Percentiles rank a stretch among this genome's conserved stretches.
These are phyloP conservation scores for Endotricha flammealis DNA, from an alignment of 2,888 invertebrate genomes.

Conservation along the genomic window DNA sequence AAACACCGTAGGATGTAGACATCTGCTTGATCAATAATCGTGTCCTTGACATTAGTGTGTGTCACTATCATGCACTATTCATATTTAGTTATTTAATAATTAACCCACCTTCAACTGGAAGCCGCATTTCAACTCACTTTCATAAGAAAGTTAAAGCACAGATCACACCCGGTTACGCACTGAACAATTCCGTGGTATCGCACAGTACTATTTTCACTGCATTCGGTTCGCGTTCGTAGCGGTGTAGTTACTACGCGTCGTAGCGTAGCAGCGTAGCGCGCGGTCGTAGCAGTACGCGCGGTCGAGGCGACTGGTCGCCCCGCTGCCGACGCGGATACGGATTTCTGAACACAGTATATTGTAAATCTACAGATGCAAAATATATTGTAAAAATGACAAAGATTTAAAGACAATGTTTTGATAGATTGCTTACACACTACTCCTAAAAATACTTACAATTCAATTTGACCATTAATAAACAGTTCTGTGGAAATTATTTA, in stretches of 20 bases:
- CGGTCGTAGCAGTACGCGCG: slow-evolving; percentile 61
- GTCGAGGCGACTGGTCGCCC: slow-evolving; percentile 57
- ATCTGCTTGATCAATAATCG: slow-evolving; percentile 59
- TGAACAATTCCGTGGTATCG: slow-evolving; percentile 35
- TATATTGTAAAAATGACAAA: slow-evolving; percentile 11
- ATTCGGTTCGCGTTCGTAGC: slow-evolving; percentile 27
- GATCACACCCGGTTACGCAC: slow-evolving; percentile 35
- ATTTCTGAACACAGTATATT: slow-evolving; percentile 48
- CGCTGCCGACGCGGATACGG: slow-evolving; percentile 54
- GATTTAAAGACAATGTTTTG: no score
- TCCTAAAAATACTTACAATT: no score
- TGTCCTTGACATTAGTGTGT: slow-evolving; percentile 70
- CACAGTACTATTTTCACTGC: slow-evolving; percentile 42
- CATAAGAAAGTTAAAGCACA: slow-evolving; percentile 33
- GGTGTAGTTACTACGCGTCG: slow-evolving; percentile 47
- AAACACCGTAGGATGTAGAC: slow-evolving; percentile 19
- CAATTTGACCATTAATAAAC: no score
- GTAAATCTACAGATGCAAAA: slow-evolving; percentile 25
- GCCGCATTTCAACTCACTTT: slow-evolving; percentile 24
- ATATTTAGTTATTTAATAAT: slow-evolving; percentile 47
- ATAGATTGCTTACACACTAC: no score
- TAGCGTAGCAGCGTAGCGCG: slow-evolving; percentile 51
- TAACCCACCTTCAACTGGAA: slow-evolving; percentile 49
- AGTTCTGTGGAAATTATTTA: no score
- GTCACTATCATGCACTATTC: slow-evolving; percentile 36